phyloP scores from a whole-genome alignment of 2,888 invertebrate species.

The Lochmaea crataegi region DNA sequence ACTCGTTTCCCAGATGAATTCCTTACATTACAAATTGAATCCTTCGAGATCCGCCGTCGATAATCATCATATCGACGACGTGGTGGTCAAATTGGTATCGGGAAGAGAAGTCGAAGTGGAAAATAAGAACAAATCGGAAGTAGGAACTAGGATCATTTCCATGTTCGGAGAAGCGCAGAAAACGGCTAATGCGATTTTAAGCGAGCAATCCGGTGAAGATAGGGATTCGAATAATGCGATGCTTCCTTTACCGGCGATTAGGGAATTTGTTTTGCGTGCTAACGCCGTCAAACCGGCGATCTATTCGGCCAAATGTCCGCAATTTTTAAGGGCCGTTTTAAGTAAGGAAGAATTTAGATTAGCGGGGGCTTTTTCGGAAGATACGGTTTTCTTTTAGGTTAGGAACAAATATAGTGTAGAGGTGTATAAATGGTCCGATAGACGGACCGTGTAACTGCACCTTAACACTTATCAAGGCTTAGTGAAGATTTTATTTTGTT shows the following conservation, averaged over 20 bases:
- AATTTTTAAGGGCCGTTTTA: slow-evolving; percentile 77
- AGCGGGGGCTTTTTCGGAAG: slow-evolving; percentile 84
- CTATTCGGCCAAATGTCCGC: slow-evolving; percentile 72
- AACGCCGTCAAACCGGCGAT: slow-evolving; percentile 71
- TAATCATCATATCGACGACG: slow-evolving; percentile 61
- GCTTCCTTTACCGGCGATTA: slow-evolving; percentile 60
- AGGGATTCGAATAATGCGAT: slow-evolving; percentile 24
- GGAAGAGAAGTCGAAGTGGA: slow-evolving; percentile 72
- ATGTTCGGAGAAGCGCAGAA: slow-evolving; percentile 73
- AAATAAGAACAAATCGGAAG: slow-evolving; percentile 68
- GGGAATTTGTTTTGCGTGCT: slow-evolving; percentile 76
- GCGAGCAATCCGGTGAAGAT: slow-evolving; percentile 27
- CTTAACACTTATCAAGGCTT: too few species aligned
- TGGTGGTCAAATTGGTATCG: slow-evolving; percentile 65
- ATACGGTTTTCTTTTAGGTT: slow-evolving; percentile 73
- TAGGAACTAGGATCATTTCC: slow-evolving; percentile 69
- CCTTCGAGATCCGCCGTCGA: slow-evolving; percentile 56
- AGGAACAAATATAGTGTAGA: too few species aligned
- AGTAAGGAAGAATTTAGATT: slow-evolving; percentile 76
- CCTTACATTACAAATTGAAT: slow-evolving; percentile 69
- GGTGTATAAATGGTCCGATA: too few species aligned
- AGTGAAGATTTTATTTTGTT: too few species aligned
- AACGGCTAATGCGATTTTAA: slow-evolving; percentile 59
- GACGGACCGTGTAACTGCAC: too few species aligned
- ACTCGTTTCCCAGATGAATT: slow-evolving; percentile 68